phyloP scores from a whole-genome alignment of 2,113 vertebrate genomes.

The Uria aalge region DNA sequence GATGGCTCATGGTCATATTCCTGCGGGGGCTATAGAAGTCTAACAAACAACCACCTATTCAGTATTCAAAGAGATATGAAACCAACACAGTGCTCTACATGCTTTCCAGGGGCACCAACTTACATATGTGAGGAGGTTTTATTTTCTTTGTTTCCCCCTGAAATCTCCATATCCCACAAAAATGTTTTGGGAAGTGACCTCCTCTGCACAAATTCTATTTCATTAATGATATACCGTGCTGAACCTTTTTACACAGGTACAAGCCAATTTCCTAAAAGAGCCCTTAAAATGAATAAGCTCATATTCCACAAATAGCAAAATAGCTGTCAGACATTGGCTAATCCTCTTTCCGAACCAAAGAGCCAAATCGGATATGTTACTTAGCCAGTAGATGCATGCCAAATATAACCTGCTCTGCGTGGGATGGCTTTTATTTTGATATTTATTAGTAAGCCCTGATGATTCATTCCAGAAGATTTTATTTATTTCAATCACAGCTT shows the following conservation, averaged over 20 bases:
- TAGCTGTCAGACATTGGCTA: constrained; percentile 20
- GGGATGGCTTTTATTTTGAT: constrained; percentile 46
- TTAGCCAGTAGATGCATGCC: constrained; percentile 6
- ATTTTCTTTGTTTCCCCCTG: not conserved
- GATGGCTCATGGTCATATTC: not conserved
- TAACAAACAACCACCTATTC: not conserved
- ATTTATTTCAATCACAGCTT: not conserved
- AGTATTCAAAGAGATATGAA: not conserved
- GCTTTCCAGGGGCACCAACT: not conserved
- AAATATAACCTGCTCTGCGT: constrained; percentile 33
- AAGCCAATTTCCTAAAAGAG: constrained; percentile 27
- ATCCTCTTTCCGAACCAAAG: constrained; percentile 31
- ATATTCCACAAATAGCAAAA: constrained; percentile 45
- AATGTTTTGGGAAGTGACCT: not conserved
- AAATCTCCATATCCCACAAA: not conserved
- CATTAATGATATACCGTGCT: not conserved
- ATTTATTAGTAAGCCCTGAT: not conserved
- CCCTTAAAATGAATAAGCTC: not conserved
- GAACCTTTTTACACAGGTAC: not conserved
- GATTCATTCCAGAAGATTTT: constrained; percentile 26
- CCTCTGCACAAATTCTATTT: not conserved
- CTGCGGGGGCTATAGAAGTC: not conserved
- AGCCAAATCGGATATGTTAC: constrained; percentile 28
- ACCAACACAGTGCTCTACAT: not conserved
- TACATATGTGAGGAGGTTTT: not conserved